Evolutionary conservation across 2,888 invertebrate genomes (phyloP), one percentile per base, ranked within the genome.

Genomic region (Vanessa cardui): DNA sequence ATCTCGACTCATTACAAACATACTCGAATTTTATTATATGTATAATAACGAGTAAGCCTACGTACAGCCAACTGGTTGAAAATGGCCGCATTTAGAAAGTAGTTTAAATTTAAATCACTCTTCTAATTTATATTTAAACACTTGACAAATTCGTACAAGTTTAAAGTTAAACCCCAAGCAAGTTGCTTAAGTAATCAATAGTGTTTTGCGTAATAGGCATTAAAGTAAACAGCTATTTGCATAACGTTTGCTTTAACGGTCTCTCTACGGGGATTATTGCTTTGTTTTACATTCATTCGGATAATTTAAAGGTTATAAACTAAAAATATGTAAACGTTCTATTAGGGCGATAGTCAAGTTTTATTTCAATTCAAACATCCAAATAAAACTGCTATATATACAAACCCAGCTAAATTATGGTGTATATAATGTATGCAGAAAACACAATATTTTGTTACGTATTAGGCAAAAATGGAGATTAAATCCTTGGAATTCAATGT

Each of bases 231-330:
- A 68, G 63, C 68, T 64, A 72, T 74, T 73, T 75, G 69, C 74
- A 74, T 73, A 73, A 73, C 69, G 64, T 72, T 71, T 58, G 68
- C 69, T 72, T 72, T 74, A 66, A 70, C 67, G 63, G 69, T 68
- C 67, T 67, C 66, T 68, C 66, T 69, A 64, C 63, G 54, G 64
- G 62, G 64, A 70, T 72, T 72, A 66, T 71, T 69, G 69, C 71
- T 68, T 66, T 64, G 52, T 70, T 70, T 69, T 68, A 59, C 63
- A 59, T 64, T 60, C 46, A 71, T 60, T 69, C 54, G 58, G 52
- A 49, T 61, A 62, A 62, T 70, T 60, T 58, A 54, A 62, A 68
- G 80, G 56, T 59, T 67, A n/a, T n/a, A n/a, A n/a, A n/a, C n/a
- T n/a, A n/a, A n/a, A n/a, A n/a, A n/a, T 66, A 56, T 31, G 61